These are phyloP conservation scores for Lumbricus terrestris DNA, from an alignment of 2,888 invertebrate genomes.

Conservation along the genomic window DNA sequence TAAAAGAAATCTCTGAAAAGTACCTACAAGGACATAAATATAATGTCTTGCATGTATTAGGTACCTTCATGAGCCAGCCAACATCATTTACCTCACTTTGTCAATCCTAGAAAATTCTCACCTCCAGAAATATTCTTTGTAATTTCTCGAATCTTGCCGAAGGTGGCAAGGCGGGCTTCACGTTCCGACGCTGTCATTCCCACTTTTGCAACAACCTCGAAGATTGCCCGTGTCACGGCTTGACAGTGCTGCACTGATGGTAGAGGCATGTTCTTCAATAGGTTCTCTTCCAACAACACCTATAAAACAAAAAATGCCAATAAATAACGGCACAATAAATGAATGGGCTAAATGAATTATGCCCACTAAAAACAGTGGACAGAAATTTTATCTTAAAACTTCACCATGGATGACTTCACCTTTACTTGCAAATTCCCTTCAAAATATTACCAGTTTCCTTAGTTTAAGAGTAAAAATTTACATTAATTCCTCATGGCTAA, in stretches of 20 bases:
- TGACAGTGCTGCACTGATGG: slow-evolving; percentile 12
- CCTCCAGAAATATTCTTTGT: not conserved
- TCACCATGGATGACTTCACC: too few species aligned
- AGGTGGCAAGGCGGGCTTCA: not conserved
- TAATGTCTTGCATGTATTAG: not conserved
- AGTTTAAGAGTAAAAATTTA: not conserved
- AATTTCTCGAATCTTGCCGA: not conserved
- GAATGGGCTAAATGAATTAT: not conserved
- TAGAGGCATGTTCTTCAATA: not conserved
- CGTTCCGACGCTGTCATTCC: not conserved
- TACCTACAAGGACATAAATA: not conserved
- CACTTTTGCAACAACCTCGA: not conserved
- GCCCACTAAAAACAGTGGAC: too few species aligned
- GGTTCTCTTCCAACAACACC: slow-evolving; percentile 17
- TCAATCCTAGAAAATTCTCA: not conserved
- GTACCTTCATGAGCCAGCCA: not conserved
- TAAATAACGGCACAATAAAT: not conserved
- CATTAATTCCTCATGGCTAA: not conserved
- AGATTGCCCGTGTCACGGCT: slow-evolving; percentile 5
- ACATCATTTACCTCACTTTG: not conserved
- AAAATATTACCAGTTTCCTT: too few species aligned
- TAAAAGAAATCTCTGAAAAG: not conserved
- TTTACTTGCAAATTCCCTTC: too few species aligned
- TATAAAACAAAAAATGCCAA: not conserved
- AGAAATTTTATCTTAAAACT: too few species aligned